A percentile compares a stretch with the other conserved stretches of the same genome.
phyloP scores from a whole-genome alignment of 2,113 vertebrate genomes.

The Pantherophis guttatus region DNA sequence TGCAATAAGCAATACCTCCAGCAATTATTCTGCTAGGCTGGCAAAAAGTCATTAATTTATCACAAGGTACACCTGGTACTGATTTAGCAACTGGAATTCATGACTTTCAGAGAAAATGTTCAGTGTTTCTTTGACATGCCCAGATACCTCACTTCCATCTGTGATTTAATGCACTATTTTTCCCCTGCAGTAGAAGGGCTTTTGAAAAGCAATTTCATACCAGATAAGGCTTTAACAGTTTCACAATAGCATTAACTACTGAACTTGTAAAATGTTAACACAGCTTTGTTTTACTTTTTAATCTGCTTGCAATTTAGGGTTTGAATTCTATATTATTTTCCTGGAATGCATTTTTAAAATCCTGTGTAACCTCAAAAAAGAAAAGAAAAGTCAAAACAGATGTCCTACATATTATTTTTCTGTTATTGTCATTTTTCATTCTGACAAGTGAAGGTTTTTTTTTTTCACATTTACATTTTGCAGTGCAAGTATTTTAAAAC shows the following conservation, averaged over 20 bases:
- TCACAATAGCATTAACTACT: neutral
- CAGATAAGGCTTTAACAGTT: constrained; percentile 22
- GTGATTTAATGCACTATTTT: neutral
- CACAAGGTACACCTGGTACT: neutral
- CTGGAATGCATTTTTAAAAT: constrained; percentile 57
- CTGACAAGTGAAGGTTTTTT: constrained; percentile 75
- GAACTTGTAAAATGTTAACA: constrained; percentile 51
- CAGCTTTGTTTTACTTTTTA: constrained; percentile 41
- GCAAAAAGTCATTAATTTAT: neutral
- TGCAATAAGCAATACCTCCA: neutral
- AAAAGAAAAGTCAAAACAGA: constrained; percentile 74
- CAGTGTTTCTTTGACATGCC: neutral
- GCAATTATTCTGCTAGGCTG: neutral
- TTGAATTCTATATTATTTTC: constrained; percentile 75
- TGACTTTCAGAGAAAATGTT: neutral
- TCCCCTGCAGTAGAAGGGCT: neutral
- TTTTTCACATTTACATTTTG: constrained; percentile 76
- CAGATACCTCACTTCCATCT: neutral
- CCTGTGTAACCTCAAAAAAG: neutral
- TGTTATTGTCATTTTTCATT: constrained; percentile 86
- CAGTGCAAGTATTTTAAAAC: constrained; percentile 79
- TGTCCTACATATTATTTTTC: constrained; percentile 77
- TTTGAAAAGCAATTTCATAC: neutral
- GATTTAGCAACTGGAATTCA: too few relatives aligned
- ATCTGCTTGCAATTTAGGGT: constrained; percentile 39